Percentiles rank a stretch among this genome's conserved stretches.
Conservation (phyloP, 2,113 vertebrate species). For the Pedionomus torquatus region DNA sequence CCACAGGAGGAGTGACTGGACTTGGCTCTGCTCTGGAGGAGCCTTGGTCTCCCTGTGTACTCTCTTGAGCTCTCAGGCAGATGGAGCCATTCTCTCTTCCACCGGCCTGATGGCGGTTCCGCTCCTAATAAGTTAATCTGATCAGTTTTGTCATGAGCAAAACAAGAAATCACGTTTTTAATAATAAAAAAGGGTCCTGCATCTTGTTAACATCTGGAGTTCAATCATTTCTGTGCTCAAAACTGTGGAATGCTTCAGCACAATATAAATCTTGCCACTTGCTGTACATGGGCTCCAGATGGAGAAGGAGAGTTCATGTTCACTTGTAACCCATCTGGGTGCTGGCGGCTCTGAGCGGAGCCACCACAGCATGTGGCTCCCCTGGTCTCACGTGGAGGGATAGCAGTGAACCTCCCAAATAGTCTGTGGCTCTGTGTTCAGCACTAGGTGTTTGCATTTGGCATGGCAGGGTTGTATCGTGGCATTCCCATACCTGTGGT, state of each 20-base stretch:
- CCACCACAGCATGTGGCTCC: conserved; percentile 37
- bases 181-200: conserved; percentile 80
- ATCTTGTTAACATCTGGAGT: conserved; percentile 87
- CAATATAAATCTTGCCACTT: conserved; percentile 83
- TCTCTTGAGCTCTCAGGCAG: conserved; percentile 5
- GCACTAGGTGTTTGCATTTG: conserved; percentile 21
- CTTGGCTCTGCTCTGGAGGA: not conserved
- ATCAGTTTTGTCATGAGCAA: conserved; percentile 82
- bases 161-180: conserved; percentile 84
- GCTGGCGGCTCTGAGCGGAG: conserved; percentile 67
- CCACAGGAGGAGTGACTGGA: not conserved
- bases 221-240: conserved; percentile 84
- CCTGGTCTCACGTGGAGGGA: not conserved
- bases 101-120: conserved; percentile 63
- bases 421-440: conserved; percentile 13
- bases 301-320: conserved; percentile 70
- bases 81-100: conserved; percentile 8
- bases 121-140: conserved; percentile 80
- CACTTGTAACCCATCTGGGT: conserved; percentile 75
- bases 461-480: not conserved
- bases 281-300: conserved; percentile 80
- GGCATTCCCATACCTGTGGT: not conserved
- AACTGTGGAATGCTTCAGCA: conserved; percentile 83
- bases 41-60: not conserved
- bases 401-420: conserved; percentile 19